Base-by-base conservation (phyloP, 2,113 vertebrate genomes). In the Mormyrus lacerda region DNA sequence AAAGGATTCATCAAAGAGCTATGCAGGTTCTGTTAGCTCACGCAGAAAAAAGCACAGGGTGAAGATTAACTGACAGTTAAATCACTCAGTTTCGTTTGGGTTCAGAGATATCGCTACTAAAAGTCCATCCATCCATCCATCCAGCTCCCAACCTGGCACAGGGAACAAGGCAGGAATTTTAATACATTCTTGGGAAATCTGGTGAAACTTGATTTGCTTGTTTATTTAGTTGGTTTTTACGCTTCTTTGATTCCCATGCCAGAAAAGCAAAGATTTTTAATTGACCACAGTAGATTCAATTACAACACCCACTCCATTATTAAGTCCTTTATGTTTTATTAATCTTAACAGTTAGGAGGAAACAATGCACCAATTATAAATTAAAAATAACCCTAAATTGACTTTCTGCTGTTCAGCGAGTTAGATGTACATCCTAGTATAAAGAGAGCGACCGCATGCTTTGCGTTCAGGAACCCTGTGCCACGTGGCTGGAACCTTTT, bases 221-320 rank as follows among this genome's bases (percentile, higher is more conserved):
- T 76, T 76, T 76, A 39, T 39, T 0, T 76, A 39, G 27, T 76
- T 73, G 27, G 31, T 19, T 13, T 79, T 35, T 79, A 79, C 13
- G 15, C 73, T 79, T 79, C 31, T 42, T 79, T 5, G 73, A 39
- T 79, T 79, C 5, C 35, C 73, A 79, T 35, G 73, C 35, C 13
- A 19, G 31, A 85, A 85, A 85, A 48, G 21, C 19, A 53, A n/a
- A 51, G 85, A 87, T 53, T 21, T 55, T 87, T 87, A 87, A 51
- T 87, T 87, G 48, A 87, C n/a, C 31, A 53, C 85, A 87, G 48
- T 48, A 39, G 24, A 55, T 87, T 87, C 31, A 79, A 79, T 79
- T 79, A 42, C 31, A 79, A 7, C 42, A 42, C 35, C 31, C 10
- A 42, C 73, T 79, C 35, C 35, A 79, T 79, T 76, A 39, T 76